Conservation (phyloP, 1,140 invertebrate species). For the Pseudomyrmex flavicornis region DNA sequence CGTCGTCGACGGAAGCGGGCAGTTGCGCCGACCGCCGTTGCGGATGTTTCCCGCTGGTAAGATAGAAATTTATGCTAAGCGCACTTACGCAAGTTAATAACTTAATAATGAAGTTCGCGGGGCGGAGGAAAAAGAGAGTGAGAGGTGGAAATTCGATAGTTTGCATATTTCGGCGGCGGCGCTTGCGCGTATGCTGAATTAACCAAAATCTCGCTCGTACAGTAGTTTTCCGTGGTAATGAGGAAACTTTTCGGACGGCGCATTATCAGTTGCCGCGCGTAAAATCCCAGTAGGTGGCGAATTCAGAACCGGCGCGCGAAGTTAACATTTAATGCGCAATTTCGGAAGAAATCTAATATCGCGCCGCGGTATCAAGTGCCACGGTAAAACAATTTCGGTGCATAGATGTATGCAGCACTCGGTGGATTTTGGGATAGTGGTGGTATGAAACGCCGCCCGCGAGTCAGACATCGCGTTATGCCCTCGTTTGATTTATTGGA, state of each 20-base stretch:
- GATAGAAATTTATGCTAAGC: slow-evolving; percentile 73
- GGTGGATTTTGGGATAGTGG: too few species aligned
- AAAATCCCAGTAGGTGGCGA: slow-evolving; percentile 35
- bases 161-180: slow-evolving; percentile 62
- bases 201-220: slow-evolving; percentile 61
- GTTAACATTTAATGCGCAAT: slow-evolving; percentile 18
- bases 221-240: slow-evolving; percentile 61
- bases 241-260: slow-evolving; percentile 63
- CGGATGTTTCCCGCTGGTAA: slow-evolving; percentile 21
- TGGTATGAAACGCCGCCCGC: background rate
- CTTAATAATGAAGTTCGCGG: slow-evolving; percentile 72
- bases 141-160: slow-evolving; percentile 56
- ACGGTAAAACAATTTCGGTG: slow-evolving; percentile 22
- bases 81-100: slow-evolving; percentile 68
- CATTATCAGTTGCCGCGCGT: slow-evolving; percentile 48
- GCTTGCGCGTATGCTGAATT: slow-evolving; percentile 42
- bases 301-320: slow-evolving; percentile 7
- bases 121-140: background rate
- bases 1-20: background rate
- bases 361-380: slow-evolving; percentile 8
- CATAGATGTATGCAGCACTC: too few species aligned
- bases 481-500: slow-evolving; percentile 15
- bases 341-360: background rate
- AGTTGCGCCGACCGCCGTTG: background rate
- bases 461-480: background rate